A percentile compares a stretch with the other conserved stretches of the same genome.
phyloP scores from a whole-genome alignment of 2,113 vertebrate species.

The Chinchilla lanigera region DNA sequence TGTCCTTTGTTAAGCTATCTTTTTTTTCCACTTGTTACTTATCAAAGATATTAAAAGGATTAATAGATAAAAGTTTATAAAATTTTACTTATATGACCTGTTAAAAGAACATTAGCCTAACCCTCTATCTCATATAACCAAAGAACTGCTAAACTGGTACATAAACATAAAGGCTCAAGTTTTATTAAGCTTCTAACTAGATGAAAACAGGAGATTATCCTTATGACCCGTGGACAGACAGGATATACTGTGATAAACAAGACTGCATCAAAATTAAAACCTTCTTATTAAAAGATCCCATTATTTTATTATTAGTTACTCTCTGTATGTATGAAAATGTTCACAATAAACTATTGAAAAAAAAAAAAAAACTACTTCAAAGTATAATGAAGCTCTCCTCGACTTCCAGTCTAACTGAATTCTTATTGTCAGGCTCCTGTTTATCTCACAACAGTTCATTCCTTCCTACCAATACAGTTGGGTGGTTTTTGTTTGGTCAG shows the following conservation, averaged over 20 bases:
- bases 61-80: background rate
- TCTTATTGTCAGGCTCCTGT: rapidly evolving
- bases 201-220: background rate
- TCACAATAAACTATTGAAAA: background rate
- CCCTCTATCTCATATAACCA: background rate
- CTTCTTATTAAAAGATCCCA: background rate
- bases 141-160: background rate
- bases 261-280: background rate
- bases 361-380: background rate
- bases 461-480: background rate
- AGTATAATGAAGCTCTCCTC: background rate
- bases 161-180: background rate
- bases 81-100: background rate
- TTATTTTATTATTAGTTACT: background rate
- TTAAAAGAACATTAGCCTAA: background rate
- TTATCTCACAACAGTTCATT: background rate
- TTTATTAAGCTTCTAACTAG: background rate
- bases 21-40: background rate
- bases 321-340: background rate
- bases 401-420: background rate
- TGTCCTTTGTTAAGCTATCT: background rate
- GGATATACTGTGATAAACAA: background rate
- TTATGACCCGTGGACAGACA: background rate
- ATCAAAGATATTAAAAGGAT: background rate
- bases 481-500: background rate